Evolutionary conservation across 2,888 invertebrate species (phyloP).

Genomic region (Drosophila quinaria): DNA sequence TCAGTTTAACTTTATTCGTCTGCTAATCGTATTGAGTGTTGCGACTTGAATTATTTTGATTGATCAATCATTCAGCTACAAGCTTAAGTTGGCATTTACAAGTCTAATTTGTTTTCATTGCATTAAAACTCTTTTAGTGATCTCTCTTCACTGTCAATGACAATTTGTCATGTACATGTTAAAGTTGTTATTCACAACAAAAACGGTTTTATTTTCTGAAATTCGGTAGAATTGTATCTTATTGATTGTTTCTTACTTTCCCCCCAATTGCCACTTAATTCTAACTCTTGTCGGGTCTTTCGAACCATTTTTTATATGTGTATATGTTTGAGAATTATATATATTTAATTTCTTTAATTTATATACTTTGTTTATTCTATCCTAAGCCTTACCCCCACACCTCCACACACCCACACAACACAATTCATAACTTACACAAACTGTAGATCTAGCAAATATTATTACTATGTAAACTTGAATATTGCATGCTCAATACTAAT

Average conservation of each 20-base stretch:
- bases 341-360: not conserved
- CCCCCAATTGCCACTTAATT: not conserved
- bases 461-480: constrained; percentile 8
- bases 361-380: constrained; percentile 1
- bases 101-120: no score
- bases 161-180: no score
- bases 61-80: not conserved
- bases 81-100: not conserved
- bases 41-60: no score
- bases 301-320: not conserved
- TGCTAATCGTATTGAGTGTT: no score
- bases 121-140: no score
- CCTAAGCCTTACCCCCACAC: constrained; percentile 1
- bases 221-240: not conserved
- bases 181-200: no score
- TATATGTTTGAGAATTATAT: not conserved
- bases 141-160: no score
- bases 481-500: constrained; percentile 37
- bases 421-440: not conserved
- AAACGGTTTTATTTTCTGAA: no score
- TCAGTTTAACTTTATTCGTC: no score
- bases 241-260: not conserved
- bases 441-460: constrained; percentile 8
- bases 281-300: not conserved
- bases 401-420: constrained; percentile 7